Evolutionary conservation across 2,113 vertebrate genomes (phyloP), one percentile per base, ranked within the genome.

Genomic region (Macaca nemestrina): DNA sequence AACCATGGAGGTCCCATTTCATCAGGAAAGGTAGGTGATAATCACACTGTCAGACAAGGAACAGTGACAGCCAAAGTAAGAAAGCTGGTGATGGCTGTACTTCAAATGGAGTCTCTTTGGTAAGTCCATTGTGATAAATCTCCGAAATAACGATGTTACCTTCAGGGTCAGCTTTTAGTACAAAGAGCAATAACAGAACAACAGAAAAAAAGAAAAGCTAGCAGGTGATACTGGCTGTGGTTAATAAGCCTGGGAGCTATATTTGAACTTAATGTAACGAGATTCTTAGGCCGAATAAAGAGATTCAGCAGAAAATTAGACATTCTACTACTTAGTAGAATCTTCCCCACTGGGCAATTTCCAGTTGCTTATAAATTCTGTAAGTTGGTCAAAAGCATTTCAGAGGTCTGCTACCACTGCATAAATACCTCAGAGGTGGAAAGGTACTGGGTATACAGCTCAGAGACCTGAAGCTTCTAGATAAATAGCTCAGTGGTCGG

Each of bases 351-450:
- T 86, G 50, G 38, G 35, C 16, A 92, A 68, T 79, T 85, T 40
- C 16, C 40, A 92, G 17, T 7, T 83, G 9, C 6, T 35, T 35
- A 5, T 30, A 50, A 38, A 64, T 57, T 18, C 27, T 83, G 2
- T 32, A 73, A 10, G 11, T 45, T 73, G 27, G 52, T 98, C 70
- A 90, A 45, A 72, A 97, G 50, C 78, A 96, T 73, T 18, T 79
- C 67, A 97, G 79, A 90, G 97, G 73, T 64, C 97, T 93, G 55
- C 23, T 93, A 17, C 92, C 55, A 22, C 95, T 90, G 45, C 80
- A 95, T 40, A 98, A 90, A 79, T 97, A 98, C n/a, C 97, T 97
- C 92, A 97, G 61, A 67, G 97, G 98, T 13, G 98, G 98, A 35
- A 98, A 98, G 22, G 93, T 90, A 45, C 94, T 84, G 2, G 96